Evolutionary conservation across 2,113 vertebrate genomes (phyloP), one percentile per base, ranked within the genome.

Genomic region (Istiophorus platypterus): DNA sequence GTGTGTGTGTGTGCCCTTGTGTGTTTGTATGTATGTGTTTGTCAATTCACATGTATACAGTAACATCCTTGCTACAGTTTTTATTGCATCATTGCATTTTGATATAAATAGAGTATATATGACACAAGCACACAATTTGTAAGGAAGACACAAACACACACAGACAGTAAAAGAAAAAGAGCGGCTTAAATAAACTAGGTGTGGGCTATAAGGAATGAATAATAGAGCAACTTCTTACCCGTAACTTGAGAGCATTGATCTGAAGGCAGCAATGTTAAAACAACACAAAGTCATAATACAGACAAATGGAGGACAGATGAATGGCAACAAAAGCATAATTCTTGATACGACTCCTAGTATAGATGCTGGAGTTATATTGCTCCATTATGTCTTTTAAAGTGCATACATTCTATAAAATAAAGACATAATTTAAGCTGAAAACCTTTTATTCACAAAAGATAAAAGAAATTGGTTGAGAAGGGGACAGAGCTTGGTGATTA

Each of bases 221-320:
- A 63, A 73, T 54, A 51, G 59, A 62, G 24, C 15, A 29, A 58
- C 45, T 57, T 82, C 93, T 92, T 91, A 93, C 91, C 91, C 87
- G 76, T 72, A 90, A 67, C 63, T 88, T 92, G 37, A 93, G 82
- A 14, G 57, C 71, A 93, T 82, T 93, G 85, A 93, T 94, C 94
- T 94, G 88, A 82, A 59, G 70, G 87, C 89, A 90, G 85, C 78
- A 62, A 85, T 87, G 84, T 70, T 49, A 81, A 82, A 90, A 87
- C 27, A 75, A 84, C 72, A 85, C 58, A 92, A 39, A 78, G 70
- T 83, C 59, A 85, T 66, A 87, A 69, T 29, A 79, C 42, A 72
- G 61, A 81, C 81, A 87, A 82, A 89, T 87, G 87, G 74, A 82
- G 62, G 77, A 84, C 70, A 72, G 24, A 78, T 74, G 63, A 81